Conservation (phyloP, 2,888 invertebrate genomes). For the Noctua fimbriata region DNA sequence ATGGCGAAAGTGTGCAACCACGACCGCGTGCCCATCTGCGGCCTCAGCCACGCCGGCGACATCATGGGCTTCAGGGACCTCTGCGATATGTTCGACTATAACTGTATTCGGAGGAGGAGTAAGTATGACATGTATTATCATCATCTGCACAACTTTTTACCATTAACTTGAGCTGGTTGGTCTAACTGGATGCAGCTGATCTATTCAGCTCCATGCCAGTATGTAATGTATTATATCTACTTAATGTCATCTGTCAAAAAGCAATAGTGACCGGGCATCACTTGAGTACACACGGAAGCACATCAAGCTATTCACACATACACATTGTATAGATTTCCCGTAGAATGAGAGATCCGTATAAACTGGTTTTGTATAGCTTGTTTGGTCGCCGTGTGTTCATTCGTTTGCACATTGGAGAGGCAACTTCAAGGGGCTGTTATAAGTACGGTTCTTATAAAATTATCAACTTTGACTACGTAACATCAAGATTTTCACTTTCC, state of each 20-base stretch:
- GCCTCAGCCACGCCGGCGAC: conserved; percentile 86
- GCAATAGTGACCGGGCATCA: too few relatives aligned
- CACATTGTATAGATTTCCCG: too few relatives aligned
- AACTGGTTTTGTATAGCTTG: too few relatives aligned
- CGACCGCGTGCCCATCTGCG: conserved; percentile 86
- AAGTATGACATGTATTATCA: conserved; percentile 54
- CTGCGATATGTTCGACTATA: conserved; percentile 88
- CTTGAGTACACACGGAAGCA: too few relatives aligned
- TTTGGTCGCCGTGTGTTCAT: too few relatives aligned
- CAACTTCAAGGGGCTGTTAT: not conserved
- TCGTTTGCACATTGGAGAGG: not conserved
- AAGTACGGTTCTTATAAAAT: not conserved
- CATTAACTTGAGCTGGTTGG: not conserved
- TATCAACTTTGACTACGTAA: not conserved
- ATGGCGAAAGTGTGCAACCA: conserved; percentile 89
- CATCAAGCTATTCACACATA: too few relatives aligned
- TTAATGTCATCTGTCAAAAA: not conserved
- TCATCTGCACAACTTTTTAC: not conserved
- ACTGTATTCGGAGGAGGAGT: conserved; percentile 86
- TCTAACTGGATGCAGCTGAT: not conserved
- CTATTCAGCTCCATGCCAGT: not conserved
- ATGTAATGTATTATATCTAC: not conserved
- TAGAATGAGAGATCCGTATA: too few relatives aligned
- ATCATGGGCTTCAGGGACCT: conserved; percentile 87
- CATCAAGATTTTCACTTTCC: not conserved